Evolutionary conservation across 2,888 invertebrate genomes (phyloP).

Genomic region (Apotomis turbidana): DNA sequence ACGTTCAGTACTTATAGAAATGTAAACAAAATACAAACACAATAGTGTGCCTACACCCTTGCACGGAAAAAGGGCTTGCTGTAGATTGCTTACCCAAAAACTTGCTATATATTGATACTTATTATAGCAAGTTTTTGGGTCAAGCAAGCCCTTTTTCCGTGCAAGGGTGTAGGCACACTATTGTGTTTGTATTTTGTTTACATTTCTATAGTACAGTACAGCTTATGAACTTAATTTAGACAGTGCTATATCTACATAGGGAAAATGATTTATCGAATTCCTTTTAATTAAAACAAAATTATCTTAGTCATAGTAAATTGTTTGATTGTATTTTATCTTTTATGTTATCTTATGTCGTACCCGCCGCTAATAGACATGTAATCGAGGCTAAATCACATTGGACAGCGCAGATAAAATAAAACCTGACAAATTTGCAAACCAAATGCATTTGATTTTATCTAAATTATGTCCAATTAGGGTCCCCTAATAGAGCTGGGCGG

Average conservation of each 20-base stretch:
- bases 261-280: neutral
- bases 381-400: slow-evolving; percentile 33
- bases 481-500: slow-evolving; percentile 28
- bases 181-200: too few relatives aligned
- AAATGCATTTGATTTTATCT: slow-evolving; percentile 38
- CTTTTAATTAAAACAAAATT: neutral
- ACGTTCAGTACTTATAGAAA: too few relatives aligned
- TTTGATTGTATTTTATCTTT: neutral
- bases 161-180: too few relatives aligned
- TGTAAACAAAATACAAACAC: too few relatives aligned
- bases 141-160: too few relatives aligned
- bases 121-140: too few relatives aligned
- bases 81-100: too few relatives aligned
- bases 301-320: neutral
- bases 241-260: neutral
- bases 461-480: slow-evolving; percentile 39
- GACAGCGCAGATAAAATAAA: slow-evolving; percentile 32
- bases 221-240: too few relatives aligned
- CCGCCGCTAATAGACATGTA: slow-evolving; percentile 27
- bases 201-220: too few relatives aligned
- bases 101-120: too few relatives aligned
- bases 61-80: too few relatives aligned
- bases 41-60: too few relatives aligned
- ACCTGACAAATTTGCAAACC: slow-evolving; percentile 34
- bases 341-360: slow-evolving; percentile 19